Conservation (phyloP, 2,113 vertebrate species). For the human region DNA sequence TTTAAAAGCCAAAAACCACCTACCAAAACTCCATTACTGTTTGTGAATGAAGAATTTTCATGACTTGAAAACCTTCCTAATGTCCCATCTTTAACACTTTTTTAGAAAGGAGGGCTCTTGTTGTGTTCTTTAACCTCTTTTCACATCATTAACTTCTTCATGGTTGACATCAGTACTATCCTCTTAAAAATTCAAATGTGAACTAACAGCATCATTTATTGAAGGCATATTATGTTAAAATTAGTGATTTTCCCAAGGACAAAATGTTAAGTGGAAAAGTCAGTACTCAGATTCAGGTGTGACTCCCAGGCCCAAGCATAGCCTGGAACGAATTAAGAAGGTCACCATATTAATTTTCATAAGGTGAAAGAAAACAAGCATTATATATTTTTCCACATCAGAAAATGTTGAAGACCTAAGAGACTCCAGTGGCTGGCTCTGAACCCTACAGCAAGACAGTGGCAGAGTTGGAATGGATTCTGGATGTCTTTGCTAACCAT, state of each 20-base stretch:
- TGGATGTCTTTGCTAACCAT: conserved; percentile 17
- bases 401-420: neutral
- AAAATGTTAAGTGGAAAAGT: neutral
- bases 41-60: conserved; percentile 24
- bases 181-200: neutral
- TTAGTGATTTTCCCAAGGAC: neutral
- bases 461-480: conserved; percentile 18
- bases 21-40: neutral
- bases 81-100: neutral
- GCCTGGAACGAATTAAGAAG: neutral
- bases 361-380: conserved; percentile 4
- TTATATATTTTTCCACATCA: neutral
- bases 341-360: neutral
- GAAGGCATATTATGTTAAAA: neutral
- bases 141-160: neutral
- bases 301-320: neutral
- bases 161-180: neutral
- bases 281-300: neutral
- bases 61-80: neutral
- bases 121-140: neutral
- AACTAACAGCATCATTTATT: neutral
- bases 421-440: neutral
- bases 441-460: neutral
- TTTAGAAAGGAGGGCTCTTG: neutral
- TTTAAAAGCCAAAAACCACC: conserved; percentile 27